Base-by-base conservation (phyloP, 2,888 invertebrate species). In the Chirona hameri region DNA sequence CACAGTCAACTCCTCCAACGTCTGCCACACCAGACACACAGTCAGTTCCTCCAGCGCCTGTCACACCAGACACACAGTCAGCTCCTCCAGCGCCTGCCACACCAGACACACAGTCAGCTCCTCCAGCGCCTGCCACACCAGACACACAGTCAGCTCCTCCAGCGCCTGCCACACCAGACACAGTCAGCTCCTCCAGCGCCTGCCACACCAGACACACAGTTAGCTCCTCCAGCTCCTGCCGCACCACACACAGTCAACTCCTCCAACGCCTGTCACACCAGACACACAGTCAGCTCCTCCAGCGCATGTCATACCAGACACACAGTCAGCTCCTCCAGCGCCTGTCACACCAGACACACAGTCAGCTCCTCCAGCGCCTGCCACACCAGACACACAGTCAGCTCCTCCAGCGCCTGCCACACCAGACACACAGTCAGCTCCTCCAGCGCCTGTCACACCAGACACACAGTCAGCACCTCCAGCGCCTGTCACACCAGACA, bases 391-490 rank as follows among this genome's bases (percentile, higher is more conserved):
- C n/a, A n/a, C n/a, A n/a, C n/a, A n/a, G n/a, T n/a, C 69, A 83
- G 48, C 72, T 60, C 60, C 81, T 65, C 69, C 79, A 81, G 29
- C 14, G 57, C 82, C 65, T 81, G 65, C 7, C 4, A 21, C 60
- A 60, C 39, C 39, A 21, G 24, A 57, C 65, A 27, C 27, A 14
- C 65, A 27, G 27, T 5, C 27, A 27, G 27, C 39, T 39, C 39
- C 39, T 39, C 39, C 39, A 39, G 39, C 39, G 39, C 39, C 39
- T 39, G 39, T 39, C 39, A 39, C 39, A 39, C n/a, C n/a, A n/a
- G n/a, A n/a, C n/a, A n/a, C n/a, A n/a, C n/a, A n/a, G n/a, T n/a
- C 69, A 83, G 48, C 72, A 39, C 60, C 81, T 65, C 69, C 79
- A 81, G 29, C 14, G 57, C 82, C 65, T 81, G 65, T 15, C 4